phyloP scores from a whole-genome alignment of 2,888 invertebrate species.

The Coleophora flavipennella region DNA sequence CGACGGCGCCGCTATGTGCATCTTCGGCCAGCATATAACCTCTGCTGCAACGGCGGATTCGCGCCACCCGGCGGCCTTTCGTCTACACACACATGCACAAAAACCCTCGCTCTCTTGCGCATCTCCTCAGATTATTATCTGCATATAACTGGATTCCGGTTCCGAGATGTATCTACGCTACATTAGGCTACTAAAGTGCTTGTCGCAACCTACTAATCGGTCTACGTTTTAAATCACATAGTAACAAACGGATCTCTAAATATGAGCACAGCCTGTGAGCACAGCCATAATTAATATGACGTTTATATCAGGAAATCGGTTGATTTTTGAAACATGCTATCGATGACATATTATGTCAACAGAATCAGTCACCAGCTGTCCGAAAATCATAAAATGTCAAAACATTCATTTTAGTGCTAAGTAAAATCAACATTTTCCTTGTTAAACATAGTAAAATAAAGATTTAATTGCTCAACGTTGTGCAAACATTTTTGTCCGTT shows the following conservation, averaged over 20 bases:
- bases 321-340: conserved; percentile 32
- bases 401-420: too few relatives aligned
- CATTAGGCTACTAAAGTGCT: conserved; percentile 51
- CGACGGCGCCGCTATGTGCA: neutral
- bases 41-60: conserved; percentile 36
- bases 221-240: conserved; percentile 33
- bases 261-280: neutral
- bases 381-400: neutral
- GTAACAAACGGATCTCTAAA: conserved; percentile 39
- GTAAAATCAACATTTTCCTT: too few relatives aligned
- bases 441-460: too few relatives aligned
- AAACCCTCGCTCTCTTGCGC: conserved; percentile 17
- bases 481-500: too few relatives aligned
- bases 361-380: neutral
- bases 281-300: conserved; percentile 17
- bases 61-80: conserved; percentile 64
- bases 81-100: conserved; percentile 44
- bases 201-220: conserved; percentile 36
- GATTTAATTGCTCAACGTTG: too few relatives aligned
- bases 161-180: conserved; percentile 30
- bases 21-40: conserved; percentile 33
- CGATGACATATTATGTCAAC: conserved; percentile 16
- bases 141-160: conserved; percentile 59
- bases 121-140: conserved; percentile 50
- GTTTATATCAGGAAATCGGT: conserved; percentile 50